These are phyloP conservation scores for Rallus crepitans DNA, from an alignment of 2,797 vertebrate species.

Conservation along the genomic window DNA sequence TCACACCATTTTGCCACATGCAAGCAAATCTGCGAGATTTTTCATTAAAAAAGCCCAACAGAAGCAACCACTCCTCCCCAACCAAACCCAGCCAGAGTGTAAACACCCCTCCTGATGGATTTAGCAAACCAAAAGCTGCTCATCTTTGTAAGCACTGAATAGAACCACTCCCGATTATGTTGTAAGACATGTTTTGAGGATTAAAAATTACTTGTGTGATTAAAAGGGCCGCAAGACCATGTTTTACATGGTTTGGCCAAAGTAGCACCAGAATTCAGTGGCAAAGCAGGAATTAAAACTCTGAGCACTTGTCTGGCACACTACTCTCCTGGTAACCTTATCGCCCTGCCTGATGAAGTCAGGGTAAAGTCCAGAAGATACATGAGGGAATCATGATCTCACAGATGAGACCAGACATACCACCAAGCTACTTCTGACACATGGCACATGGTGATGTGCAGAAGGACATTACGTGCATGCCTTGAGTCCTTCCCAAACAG, in stretches of 20 bases:
- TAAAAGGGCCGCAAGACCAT: background rate
- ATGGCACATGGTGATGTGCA: fast-evolving
- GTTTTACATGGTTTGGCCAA: background rate
- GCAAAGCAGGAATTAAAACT: background rate
- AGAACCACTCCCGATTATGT: background rate
- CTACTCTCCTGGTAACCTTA: background rate
- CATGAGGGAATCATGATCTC: fast-evolving
- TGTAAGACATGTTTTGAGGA: background rate
- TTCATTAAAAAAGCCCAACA: background rate
- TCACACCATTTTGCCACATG: background rate
- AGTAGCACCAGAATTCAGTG: background rate
- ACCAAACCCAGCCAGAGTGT: background rate
- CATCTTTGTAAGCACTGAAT: background rate
- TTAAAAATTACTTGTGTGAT: background rate
- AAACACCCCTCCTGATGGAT: background rate
- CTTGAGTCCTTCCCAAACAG: fast-evolving
- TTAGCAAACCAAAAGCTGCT: background rate
- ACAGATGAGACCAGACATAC: fast-evolving
- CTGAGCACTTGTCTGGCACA: background rate
- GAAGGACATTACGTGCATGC: fast-evolving
- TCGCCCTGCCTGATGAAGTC: background rate
- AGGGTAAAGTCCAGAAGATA: background rate
- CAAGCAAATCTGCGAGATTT: background rate
- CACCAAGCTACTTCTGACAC: background rate
- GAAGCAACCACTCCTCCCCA: background rate